Evolutionary conservation across 2,797 vertebrate species (phyloP), one percentile per base, ranked within the genome.

Genomic region (Dipus sagitta): DNA sequence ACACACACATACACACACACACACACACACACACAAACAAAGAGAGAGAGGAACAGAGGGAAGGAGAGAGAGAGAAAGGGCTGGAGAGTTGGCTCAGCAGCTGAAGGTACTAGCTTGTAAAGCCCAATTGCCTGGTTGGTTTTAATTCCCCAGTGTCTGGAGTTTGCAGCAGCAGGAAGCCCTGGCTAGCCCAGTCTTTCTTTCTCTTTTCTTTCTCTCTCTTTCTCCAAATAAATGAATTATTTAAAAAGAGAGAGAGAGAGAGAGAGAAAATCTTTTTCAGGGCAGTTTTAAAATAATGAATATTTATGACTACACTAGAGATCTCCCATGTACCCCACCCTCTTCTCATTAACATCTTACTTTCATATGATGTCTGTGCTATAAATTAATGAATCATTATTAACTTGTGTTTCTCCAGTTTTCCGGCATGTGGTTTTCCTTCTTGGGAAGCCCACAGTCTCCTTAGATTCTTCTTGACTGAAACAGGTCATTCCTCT

Each of bases 261-360:
- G 6, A 38, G 38, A 38, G 47, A 47, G 47, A 47, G 47, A 34
- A 18, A 64, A 32, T 26, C 17, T 58, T 82, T 85, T 84, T 65
- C 54, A 71, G 23, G 30, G 34, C 2, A 5, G 34, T 32, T 70
- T 83, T 71, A 68, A 64, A 72, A 34, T 28, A 52, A 54, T 18
- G 42, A n/a, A 42, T 77, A 81, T 38, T 2, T 11, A 13, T 10
- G n/a, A 38, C 4, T 42, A 2, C 4, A 26, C 9, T 52, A 28
- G 32, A n/a, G 18, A 60, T 14, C 23, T 17, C 34, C 47, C 7
- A 0, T 0, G 1, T 10, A 0, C 10, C 9, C 77, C 7, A 3
- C 9, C 3, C 76, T 23, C 8, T 3, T n/a, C 2, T 21, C 21
- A 2, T 4, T 13, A 70, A 14, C 11, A 6, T 6, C 75, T 85